Conservation (phyloP, 2,113 vertebrate species). For the Phaethornis superciliosus region DNA sequence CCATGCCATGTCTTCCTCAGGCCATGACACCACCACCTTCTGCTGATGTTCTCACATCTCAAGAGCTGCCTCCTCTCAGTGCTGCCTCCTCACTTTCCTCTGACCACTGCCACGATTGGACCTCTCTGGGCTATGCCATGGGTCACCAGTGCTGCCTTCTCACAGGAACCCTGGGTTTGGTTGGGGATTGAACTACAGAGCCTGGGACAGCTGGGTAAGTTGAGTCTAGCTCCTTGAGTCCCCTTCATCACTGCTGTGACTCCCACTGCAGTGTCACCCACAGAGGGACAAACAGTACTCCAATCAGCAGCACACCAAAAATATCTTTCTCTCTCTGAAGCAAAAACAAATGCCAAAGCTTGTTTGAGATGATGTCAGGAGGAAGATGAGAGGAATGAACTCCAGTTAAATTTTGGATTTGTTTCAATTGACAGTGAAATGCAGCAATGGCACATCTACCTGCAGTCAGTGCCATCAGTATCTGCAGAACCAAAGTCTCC, state of each 20-base stretch:
- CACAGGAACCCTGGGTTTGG: neutral
- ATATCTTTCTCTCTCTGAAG: neutral
- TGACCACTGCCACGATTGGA: neutral
- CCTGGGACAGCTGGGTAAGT: neutral
- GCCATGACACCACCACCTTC: neutral
- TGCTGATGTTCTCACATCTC: too few species aligned
- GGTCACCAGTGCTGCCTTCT: neutral
- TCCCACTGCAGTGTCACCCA: neutral
- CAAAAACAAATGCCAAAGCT: neutral
- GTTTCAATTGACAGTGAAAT: neutral
- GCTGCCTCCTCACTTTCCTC: neutral
- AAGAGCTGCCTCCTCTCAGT: neutral
- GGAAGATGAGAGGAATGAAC: neutral
- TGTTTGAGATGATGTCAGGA: neutral
- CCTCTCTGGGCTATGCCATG: neutral
- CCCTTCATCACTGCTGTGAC: neutral
- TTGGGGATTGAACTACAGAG: neutral
- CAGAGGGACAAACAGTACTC: neutral
- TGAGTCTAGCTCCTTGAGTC: neutral
- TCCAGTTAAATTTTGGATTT: neutral
- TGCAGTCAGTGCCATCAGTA: neutral
- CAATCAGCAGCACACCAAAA: neutral
- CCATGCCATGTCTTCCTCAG: neutral
- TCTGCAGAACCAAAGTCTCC: neutral
- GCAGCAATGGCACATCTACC: neutral